Conservation (phyloP, 2,888 invertebrate species). For the Serrognathus titanus region DNA sequence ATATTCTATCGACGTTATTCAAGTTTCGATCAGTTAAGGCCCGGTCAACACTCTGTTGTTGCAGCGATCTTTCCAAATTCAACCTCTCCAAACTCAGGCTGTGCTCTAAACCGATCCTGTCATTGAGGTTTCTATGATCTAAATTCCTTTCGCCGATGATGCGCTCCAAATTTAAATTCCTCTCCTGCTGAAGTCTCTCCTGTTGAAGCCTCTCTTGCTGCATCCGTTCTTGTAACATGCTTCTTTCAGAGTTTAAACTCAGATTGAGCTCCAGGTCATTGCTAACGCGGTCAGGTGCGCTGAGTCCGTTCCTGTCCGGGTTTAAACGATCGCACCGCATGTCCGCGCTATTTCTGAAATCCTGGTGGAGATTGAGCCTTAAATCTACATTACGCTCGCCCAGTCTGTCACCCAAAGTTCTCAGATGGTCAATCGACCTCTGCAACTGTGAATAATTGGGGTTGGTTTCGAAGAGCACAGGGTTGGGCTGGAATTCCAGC, state of each 20-base stretch:
- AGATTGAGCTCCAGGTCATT: slow-evolving; percentile 39
- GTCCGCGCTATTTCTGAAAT: slow-evolving; percentile 32
- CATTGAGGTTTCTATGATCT: slow-evolving; percentile 26
- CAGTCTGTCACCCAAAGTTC: slow-evolving; percentile 46
- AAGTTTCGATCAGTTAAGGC: slow-evolving; percentile 42
- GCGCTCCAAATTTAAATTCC: slow-evolving; percentile 38
- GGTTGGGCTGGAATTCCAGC: slow-evolving; percentile 47
- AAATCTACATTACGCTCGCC: slow-evolving; percentile 47
- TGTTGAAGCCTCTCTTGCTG: slow-evolving; percentile 36
- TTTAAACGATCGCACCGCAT: slow-evolving; percentile 29
- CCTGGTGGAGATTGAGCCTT: slow-evolving; percentile 43
- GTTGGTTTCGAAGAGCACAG: slow-evolving; percentile 43
- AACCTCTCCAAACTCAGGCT: slow-evolving; percentile 40
- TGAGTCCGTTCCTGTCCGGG: slow-evolving; percentile 15
- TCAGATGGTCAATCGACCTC: slow-evolving; percentile 47
- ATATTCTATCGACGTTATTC: slow-evolving; percentile 28
- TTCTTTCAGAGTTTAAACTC: slow-evolving; percentile 36
- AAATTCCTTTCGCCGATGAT: slow-evolving; percentile 40
- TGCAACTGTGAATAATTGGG: slow-evolving; percentile 46
- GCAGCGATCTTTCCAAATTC: slow-evolving; percentile 39
- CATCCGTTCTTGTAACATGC: slow-evolving; percentile 37
- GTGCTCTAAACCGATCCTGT: slow-evolving; percentile 27
- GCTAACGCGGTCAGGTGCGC: slow-evolving; percentile 4
- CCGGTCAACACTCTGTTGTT: slow-evolving; percentile 37
- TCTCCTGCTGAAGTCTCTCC: slow-evolving; percentile 35